Base-by-base conservation (phyloP, 2,797 vertebrate species). In the Miichthys miiuy region DNA sequence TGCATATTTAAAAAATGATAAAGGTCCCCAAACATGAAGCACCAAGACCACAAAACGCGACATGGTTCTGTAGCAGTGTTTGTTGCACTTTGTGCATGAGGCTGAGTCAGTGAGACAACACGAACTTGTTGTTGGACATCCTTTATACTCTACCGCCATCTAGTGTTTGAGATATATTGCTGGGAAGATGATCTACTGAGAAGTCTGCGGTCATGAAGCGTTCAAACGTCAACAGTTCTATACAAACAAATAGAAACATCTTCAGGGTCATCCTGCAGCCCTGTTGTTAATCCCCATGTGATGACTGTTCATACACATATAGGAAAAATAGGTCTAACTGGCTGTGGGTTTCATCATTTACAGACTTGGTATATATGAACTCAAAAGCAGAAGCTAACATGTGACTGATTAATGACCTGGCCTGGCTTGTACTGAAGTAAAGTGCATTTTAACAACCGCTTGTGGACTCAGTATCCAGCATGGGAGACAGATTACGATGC, bases 381-480 rank as follows among this genome's bases (percentile, higher is more conserved):
- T 51, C 27, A 56, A 68, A 72, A 48, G 44, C 61, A 73, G 1
- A 60, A 30, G 58, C 27, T 52, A 48, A 68, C 58, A 54, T 46
- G 64, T 56, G 61, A 75, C 12, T 68, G 81, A 87, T 65, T 73
- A 48, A 82, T 73, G 38, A 34, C 9, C n/a, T 18, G 48, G 25
- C 23, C 57, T 75, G 75, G 21, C 78, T 79, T 74, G 55, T 69
- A 75, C 57, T 66, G 82, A 74, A 68, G 74, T 57, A 87, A 93
- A 93, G 84, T 91, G 87, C 77, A 90, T 89, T 93, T 93, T 91
- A 90, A 92, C 87, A 85, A 54, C 83, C 20, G 17, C 83, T 88
- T 77, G 73, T 83, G 75, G 77, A 77, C 77, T 84, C 68, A 27
- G 70, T 74, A 73, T 79, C 80, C 84, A 79, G 86, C 23, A 65